Percentiles rank a stretch among this genome's conserved stretches.
phyloP scores from a whole-genome alignment of 1,140 invertebrate species.

The Parapsyche elsis region DNA sequence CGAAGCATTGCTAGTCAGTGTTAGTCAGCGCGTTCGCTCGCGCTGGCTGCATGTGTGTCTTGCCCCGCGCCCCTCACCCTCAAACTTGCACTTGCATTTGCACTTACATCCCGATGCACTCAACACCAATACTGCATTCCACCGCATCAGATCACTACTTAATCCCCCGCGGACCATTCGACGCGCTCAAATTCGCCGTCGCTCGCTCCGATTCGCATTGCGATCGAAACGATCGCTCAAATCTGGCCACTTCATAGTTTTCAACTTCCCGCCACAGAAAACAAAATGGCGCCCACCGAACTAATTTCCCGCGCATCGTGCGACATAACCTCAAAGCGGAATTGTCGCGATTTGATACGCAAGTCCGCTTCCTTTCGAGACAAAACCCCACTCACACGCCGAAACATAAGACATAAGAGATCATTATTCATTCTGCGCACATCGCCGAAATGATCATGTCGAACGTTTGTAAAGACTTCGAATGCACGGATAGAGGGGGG shows the following conservation, averaged over 20 bases:
- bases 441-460: conserved; percentile 44
- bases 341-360: too few species aligned
- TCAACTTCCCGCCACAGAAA: background rate
- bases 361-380: background rate
- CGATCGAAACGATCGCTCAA: too few species aligned
- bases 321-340: too few species aligned
- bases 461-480: conserved; percentile 31
- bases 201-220: background rate
- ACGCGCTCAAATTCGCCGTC: background rate
- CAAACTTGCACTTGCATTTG: background rate
- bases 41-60: background rate
- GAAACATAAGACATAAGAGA: background rate
- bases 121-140: too few species aligned
- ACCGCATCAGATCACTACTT: too few species aligned
- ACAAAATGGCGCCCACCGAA: background rate
- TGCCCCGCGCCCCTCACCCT: background rate
- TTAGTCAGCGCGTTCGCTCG: background rate
- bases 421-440: conserved; percentile 47
- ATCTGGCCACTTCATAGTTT: too few species aligned
- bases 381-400: background rate
- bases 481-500: too few species aligned
- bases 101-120: background rate
- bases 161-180: too few species aligned
- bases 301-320: background rate
- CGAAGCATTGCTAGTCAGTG: background rate